Conservation (phyloP, 1,140 invertebrate genomes). For the Pogonomyrmex barbatus region DNA sequence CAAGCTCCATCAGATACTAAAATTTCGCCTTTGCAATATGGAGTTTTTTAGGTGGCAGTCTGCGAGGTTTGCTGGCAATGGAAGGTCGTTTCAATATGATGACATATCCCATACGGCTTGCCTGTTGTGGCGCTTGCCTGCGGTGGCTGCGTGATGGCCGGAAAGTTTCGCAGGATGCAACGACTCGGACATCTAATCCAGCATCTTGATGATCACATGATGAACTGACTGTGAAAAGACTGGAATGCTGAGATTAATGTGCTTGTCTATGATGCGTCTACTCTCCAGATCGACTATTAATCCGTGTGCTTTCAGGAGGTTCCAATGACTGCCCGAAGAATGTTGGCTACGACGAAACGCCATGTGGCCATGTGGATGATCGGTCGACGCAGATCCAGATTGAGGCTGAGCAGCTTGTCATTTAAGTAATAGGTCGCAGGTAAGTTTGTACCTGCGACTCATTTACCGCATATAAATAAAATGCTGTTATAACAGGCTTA, state of each 20-base stretch:
- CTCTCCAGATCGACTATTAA: conserved; percentile 77
- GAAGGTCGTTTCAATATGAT: neutral
- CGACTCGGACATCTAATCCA: neutral
- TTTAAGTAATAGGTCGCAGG: conserved; percentile 79
- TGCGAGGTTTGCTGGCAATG: neutral
- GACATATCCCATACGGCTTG: neutral
- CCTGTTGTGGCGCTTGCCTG: too few species aligned
- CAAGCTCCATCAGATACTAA: neutral
- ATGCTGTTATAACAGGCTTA: neutral
- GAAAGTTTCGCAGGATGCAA: neutral
- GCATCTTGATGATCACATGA: neutral
- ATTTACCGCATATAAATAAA: conserved; percentile 62
- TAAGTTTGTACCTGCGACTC: too few species aligned
- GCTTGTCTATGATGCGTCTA: conserved; percentile 72
- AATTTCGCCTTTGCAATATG: neutral
- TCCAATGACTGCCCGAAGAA: conserved; percentile 79
- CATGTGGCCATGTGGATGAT: too few species aligned
- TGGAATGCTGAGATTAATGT: conserved; percentile 34
- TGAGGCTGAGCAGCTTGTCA: conserved; percentile 70
- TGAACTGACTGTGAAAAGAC: neutral
- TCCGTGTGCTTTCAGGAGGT: conserved; percentile 78
- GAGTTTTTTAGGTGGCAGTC: neutral
- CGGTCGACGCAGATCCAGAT: conserved; percentile 73
- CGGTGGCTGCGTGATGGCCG: neutral
- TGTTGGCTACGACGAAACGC: conserved; percentile 79